Conservation (phyloP, 2,113 vertebrate species). For the Tachysurus vachellii region DNA sequence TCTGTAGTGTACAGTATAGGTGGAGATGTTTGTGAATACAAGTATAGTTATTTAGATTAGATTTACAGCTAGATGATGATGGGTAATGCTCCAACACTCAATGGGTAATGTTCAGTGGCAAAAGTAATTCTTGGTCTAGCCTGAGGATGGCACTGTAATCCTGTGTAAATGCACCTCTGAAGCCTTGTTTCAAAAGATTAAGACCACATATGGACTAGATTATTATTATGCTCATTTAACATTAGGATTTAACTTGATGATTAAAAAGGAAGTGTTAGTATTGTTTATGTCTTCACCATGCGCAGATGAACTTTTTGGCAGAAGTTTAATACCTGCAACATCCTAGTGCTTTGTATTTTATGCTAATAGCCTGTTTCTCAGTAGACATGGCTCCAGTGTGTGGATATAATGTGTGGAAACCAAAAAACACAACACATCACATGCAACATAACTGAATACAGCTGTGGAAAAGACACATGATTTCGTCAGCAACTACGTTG, state of each 20-base stretch:
- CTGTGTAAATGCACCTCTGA: not conserved
- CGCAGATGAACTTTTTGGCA: not conserved
- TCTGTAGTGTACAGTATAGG: no score
- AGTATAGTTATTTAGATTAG: not conserved
- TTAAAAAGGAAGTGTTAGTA: not conserved
- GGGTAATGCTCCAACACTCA: no score
- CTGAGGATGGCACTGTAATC: constrained; percentile 20
- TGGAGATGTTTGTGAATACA: not conserved
- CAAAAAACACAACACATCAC: constrained; percentile 3
- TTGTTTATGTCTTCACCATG: not conserved
- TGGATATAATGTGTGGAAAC: not conserved
- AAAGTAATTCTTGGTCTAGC: not conserved
- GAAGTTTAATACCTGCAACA: not conserved
- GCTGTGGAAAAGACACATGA: not conserved
- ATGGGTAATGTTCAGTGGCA: not conserved
- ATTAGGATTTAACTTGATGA: not conserved
- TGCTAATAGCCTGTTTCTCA: not conserved
- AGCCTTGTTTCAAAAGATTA: not conserved
- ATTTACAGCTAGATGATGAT: not conserved
- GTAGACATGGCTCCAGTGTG: not conserved
- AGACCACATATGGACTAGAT: not conserved
- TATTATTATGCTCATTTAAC: constrained; percentile 1
- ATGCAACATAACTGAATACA: not conserved
- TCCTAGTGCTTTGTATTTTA: not conserved
- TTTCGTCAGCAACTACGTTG: not conserved